Base-by-base conservation (phyloP, 2,113 vertebrate species). In the Oplegnathus fasciatus region DNA sequence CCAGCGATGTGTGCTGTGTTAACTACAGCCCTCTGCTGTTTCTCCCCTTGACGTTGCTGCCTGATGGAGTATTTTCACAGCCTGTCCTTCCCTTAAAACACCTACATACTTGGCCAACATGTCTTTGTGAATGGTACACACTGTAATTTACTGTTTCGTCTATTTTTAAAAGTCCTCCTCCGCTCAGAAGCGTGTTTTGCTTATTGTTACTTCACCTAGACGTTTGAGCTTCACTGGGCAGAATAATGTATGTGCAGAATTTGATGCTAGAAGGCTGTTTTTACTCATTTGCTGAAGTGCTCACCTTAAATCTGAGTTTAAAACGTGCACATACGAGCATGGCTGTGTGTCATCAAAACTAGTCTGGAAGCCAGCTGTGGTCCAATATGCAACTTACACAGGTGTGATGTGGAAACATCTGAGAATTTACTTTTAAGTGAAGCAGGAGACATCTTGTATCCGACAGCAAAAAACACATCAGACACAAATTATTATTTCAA, bases 111-210 rank as follows among this genome's bases (percentile, higher is more conserved):
- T 66, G 13, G n/a, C 34, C 6, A n/a, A 76, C 34, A 26, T 61
- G 72, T 24, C 46, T 90, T 78, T 71, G 42, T 75, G 66, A 46
- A 44, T 64, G 60, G 26, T 30, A 70, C 62, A 77, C n/a, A 11
- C 37, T 80, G 62, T 18, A 64, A 78, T 65, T 48, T 67, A 79
- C 77, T 73, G 50, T 70, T 58, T 58, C 14, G 66, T 48, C 55
- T 71, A 28, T 57, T 83, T 61, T 32, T 15, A 55, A 69, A n/a
- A 70, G 13, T 66, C 58, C n/a, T 57, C 64, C 44, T 57, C 61
- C 15, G 28, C 37, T 69, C 30, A 42, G 40, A 70, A 62, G 74
- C 34, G 34, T 28, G 30, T 70, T 83, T 70, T 52, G 8, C 34
- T 65, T 14, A 13, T 37, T 64, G 18, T 40, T 40, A 14, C 10